A percentile compares a stretch with the other conserved stretches of the same genome.
These are phyloP conservation scores for Tachypleus tridentatus DNA, from an alignment of 1,140 invertebrate genomes.

Conservation along the genomic window DNA sequence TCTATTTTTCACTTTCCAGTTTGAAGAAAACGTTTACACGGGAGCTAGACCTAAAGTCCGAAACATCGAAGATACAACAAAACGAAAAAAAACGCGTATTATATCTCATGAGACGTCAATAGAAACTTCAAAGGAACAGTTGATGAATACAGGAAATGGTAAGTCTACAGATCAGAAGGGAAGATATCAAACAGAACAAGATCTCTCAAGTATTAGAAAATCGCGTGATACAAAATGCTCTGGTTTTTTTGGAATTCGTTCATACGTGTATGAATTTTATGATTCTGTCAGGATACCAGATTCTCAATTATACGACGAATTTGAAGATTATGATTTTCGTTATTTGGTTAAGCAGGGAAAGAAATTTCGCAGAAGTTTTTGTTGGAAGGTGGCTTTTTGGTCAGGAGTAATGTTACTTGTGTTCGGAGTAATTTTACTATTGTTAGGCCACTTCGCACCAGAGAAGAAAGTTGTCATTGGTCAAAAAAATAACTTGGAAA, in stretches of 20 bases:
- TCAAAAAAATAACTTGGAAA: slow-evolving; percentile 35
- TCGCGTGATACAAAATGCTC: neutral
- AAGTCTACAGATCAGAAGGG: too few species aligned
- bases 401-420: slow-evolving; percentile 36
- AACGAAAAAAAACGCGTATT: too few species aligned
- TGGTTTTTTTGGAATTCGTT: slow-evolving; percentile 22
- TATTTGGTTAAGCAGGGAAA: neutral
- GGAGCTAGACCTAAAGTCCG: too few species aligned
- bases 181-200: too few species aligned
- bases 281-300: slow-evolving; percentile 19
- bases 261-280: slow-evolving; percentile 25
- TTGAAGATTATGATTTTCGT: slow-evolving; percentile 8
- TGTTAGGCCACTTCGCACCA: slow-evolving; percentile 41
- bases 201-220: too few species aligned
- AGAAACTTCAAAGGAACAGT: too few species aligned
- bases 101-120: too few species aligned
- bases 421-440: slow-evolving; percentile 37
- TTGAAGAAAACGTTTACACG: too few species aligned
- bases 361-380: neutral
- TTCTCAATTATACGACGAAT: slow-evolving; percentile 17
- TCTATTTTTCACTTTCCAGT: too few species aligned
- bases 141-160: too few species aligned
- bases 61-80: too few species aligned
- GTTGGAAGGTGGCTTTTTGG: slow-evolving; percentile 7
- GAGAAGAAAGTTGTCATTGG: slow-evolving; percentile 35